Base-by-base conservation (phyloP, 1,140 invertebrate species). In the Nixonia krombeini region DNA sequence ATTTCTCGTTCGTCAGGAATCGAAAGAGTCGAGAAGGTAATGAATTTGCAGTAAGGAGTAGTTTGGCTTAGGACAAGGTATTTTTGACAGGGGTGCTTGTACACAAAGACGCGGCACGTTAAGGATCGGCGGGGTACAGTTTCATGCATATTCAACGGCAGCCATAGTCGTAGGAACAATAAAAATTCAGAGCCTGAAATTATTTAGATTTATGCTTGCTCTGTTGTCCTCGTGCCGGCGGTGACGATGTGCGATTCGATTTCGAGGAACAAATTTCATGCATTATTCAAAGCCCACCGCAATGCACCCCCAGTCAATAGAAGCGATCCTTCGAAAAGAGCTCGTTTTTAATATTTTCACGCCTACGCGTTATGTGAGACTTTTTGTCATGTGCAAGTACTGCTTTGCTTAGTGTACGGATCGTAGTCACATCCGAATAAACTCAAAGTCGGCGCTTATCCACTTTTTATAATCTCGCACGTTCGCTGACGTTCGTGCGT, bases 181-280 rank as follows among this genome's bases (percentile, higher is more conserved):
- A 80, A 81, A 80, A 76, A 76, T 74, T 77, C 73, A 72, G 72
- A 69, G 68, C 72, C 72, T 78, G 71, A 83, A 82, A 82, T 83
- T 83, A 83, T 83, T 83, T 81, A 83, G 79, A 83, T 83, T 82
- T 83, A 83, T 83, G 81, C 80, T 72, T 72, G 74, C 56, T 73
- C 78, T 79, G 74, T 78, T 78, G 78, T 80, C 69, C 72, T 74
- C 72, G 72, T 77, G 62, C 52, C 57, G 66, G 23, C 47, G 66
- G 74, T 75, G 79, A 80, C 76, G 78, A 81, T 71, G 64, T 72
- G 71, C 69, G 76, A 83, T 81, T 81, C 75, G 74, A 82, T 83
- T 82, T 73, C 59, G 63, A 70, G 72, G 73, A 73, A 81, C 76
- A 82, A 83, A 83, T 83, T 83, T 83, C 80, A 83, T 83, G 78